A percentile compares a stretch with the other conserved stretches of the same genome.
These are phyloP conservation scores for Diabrotica virgifera DNA, from an alignment of 1,140 invertebrate genomes.

Conservation along the genomic window DNA sequence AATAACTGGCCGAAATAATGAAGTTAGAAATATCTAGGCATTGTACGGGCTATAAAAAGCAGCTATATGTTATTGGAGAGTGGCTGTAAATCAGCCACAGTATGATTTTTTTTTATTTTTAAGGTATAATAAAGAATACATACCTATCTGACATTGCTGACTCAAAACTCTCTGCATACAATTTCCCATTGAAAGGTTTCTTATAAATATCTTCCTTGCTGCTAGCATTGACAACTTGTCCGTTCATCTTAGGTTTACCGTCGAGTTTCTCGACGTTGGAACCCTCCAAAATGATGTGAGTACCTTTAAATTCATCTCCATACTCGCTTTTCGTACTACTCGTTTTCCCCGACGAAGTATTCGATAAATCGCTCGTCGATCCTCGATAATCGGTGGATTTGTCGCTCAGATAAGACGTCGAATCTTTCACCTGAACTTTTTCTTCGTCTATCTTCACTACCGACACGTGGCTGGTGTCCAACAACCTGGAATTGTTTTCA, in stretches of 20 bases:
- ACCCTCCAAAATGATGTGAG: conserved; percentile 41
- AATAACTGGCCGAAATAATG: too few species aligned
- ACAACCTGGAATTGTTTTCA: conserved; percentile 40
- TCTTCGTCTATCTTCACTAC: conserved; percentile 85
- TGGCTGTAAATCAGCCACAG: too few species aligned
- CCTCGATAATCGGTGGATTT: conserved; percentile 41
- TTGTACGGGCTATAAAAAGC: too few species aligned
- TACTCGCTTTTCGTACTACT: conserved; percentile 43
- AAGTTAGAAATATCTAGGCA: too few species aligned
- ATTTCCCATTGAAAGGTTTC: conserved; percentile 37
- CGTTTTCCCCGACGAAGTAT: conserved; percentile 39
- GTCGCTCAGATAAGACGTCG: conserved; percentile 50
- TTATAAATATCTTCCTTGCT: conserved; percentile 32
- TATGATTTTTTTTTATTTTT: too few species aligned
- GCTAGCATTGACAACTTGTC: conserved; percentile 35
- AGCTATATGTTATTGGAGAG: too few species aligned
- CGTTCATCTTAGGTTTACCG: conserved; percentile 39
- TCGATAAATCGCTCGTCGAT: conserved; percentile 48
- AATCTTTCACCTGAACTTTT: conserved; percentile 56
- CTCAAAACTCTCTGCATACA: conserved; percentile 38
- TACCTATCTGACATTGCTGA: conserved; percentile 35
- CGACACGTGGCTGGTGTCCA: conserved; percentile 81
- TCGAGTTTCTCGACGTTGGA: conserved; percentile 7
- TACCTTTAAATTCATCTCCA: conserved; percentile 40
- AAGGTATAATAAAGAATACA: background rate